These are phyloP conservation scores for Cartodere bifasciata DNA, from an alignment of 2,888 invertebrate species.

Conservation along the genomic window DNA sequence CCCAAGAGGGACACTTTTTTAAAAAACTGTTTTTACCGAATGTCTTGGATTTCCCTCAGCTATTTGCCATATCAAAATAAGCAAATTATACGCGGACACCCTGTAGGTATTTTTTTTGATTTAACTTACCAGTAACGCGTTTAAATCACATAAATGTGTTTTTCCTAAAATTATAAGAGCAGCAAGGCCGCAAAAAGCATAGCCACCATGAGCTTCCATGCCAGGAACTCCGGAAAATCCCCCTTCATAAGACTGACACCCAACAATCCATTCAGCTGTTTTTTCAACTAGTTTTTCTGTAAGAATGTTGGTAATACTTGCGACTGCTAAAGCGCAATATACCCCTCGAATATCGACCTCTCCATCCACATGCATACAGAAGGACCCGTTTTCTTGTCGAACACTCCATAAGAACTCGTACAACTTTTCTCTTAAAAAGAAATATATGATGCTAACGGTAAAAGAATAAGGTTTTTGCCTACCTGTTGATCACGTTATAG, in stretches of 20 bases:
- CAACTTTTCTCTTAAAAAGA: constrained; percentile 44
- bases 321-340: constrained; percentile 92
- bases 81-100: too few relatives aligned
- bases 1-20: too few relatives aligned
- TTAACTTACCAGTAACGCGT: constrained; percentile 51
- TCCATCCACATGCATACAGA: constrained; percentile 81
- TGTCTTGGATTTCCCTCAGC: too few relatives aligned
- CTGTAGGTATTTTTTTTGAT: too few relatives aligned
- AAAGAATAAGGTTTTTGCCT: constrained; percentile 13
- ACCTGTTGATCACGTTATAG: constrained; percentile 76
- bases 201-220: constrained; percentile 99
- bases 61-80: too few relatives aligned
- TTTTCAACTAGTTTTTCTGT: constrained; percentile 67
- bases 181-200: constrained; percentile 94
- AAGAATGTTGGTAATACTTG: constrained; percentile 71
- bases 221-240: constrained; percentile 92
- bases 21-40: too few relatives aligned
- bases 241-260: constrained; percentile 98
- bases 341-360: constrained; percentile 90
- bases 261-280: constrained; percentile 85
- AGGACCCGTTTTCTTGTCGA: constrained; percentile 77
- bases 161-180: constrained; percentile 71
- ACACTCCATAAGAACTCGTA: constrained; percentile 68
- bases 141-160: constrained; percentile 60
- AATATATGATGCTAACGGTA: background rate